These are phyloP conservation scores for Tragopan temminckii DNA, from an alignment of 2,797 vertebrate species.

Conservation along the genomic window DNA sequence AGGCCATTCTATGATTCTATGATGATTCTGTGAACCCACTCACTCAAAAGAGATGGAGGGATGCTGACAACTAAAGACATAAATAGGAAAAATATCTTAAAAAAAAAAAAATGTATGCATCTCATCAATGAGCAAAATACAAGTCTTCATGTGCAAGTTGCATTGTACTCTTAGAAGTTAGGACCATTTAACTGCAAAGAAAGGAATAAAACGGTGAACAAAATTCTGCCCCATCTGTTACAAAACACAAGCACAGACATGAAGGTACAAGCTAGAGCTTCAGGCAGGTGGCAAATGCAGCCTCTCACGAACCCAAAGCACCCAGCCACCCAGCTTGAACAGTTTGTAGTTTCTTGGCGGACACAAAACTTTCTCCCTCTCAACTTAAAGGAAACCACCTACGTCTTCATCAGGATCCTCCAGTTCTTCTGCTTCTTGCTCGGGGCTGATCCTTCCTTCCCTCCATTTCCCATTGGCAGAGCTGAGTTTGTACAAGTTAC, in stretches of 20 bases:
- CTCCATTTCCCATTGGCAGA: constrained; percentile 66
- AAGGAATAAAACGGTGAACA: background rate
- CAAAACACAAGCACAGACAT: background rate
- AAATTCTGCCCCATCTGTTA: background rate
- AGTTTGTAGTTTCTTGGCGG: accelerated
- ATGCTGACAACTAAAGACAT: background rate
- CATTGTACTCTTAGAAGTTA: background rate
- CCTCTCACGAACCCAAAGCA: background rate
- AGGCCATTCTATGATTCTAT: too few relatives aligned
- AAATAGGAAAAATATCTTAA: background rate
- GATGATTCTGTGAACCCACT: background rate
- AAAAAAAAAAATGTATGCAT: accelerated
- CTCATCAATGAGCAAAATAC: background rate
- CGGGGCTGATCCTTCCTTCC: constrained; percentile 70
- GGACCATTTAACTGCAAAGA: background rate
- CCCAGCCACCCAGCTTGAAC: accelerated
- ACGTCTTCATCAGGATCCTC: constrained; percentile 78
- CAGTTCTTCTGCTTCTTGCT: constrained; percentile 81
- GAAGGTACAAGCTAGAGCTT: background rate
- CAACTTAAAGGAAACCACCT: constrained; percentile 50
- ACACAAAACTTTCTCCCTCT: background rate
- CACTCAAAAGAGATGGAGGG: background rate
- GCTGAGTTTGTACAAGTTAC: constrained; percentile 65
- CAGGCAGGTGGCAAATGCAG: background rate
- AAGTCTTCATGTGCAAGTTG: background rate